A percentile compares a stretch with the other conserved stretches of the same genome.
Evolutionary conservation across 1,140 invertebrate genomes (phyloP).

Genomic region (Trachymyrmex septentrionalis): DNA sequence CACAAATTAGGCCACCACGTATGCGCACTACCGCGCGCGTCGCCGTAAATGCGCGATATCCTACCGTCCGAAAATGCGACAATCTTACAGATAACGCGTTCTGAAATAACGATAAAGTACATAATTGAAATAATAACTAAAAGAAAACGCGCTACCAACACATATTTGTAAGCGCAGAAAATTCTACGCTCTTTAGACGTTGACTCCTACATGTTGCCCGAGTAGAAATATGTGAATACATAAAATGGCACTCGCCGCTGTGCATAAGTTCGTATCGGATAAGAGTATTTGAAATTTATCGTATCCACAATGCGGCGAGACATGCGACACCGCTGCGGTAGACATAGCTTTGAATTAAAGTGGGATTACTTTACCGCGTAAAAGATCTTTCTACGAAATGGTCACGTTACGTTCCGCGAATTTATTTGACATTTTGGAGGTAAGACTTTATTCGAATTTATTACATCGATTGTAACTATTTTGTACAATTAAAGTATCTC

Average conservation of each 20-base stretch:
- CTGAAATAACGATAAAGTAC: neutral
- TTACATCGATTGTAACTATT: conserved; percentile 75
- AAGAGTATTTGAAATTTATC: conserved; percentile 27
- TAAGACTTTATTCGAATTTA: conserved; percentile 74
- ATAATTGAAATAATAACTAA: conserved; percentile 19
- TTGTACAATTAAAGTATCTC: conserved; percentile 72
- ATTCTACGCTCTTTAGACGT: neutral
- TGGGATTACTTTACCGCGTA: neutral
- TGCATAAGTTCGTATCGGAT: neutral
- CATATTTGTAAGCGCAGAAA: neutral
- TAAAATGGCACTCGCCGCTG: neutral
- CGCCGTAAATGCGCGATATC: neutral
- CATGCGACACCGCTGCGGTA: neutral
- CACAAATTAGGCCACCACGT: conserved; percentile 55
- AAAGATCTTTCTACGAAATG: neutral
- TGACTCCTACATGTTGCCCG: neutral
- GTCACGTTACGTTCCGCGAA: neutral
- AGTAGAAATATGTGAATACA: neutral
- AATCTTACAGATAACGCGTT: neutral
- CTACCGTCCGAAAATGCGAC: neutral
- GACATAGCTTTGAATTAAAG: neutral
- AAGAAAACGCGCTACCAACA: neutral
- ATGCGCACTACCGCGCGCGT: conserved; percentile 36
- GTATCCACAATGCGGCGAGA: neutral
- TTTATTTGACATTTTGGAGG: neutral